Evolutionary conservation across 92 coral and sea anemone genomes (phyloP), one percentile per base, ranked within the genome.

Genomic region (Anthopleura xanthogrammica): DNA sequence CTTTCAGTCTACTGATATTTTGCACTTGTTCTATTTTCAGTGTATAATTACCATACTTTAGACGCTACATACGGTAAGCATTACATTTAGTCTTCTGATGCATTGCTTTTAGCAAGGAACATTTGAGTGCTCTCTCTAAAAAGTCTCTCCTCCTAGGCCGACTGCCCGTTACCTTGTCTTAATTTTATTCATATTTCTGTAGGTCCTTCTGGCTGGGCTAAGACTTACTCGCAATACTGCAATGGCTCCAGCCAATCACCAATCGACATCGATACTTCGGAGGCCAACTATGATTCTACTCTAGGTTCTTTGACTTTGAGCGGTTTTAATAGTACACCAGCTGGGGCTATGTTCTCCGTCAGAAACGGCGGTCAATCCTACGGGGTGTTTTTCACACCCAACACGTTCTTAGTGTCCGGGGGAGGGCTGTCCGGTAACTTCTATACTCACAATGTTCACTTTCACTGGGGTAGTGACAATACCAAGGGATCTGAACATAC

Each of bases 381-480:
- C 43, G 16, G 16, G 5, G 48, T 80, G 5, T 57, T 22, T 7
- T 46, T 62, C 9, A 75, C 41, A 60, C 60, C 80, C 9, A 40
- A 64, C 24, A 48, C 88, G 41, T 85, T 80, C 50, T 64, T 57
- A 36, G 85, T 92, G 41, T 83, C 87, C 19, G 89, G 83, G 3
- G 95, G 93, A 56, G 88, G 88, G 2, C 78, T 92, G 50, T 4
- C 70, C 10, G 91, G 87, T 20, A 79, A 72, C 4, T 90, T 58
- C 52, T 66, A 42, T 19, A 56, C 87, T 14, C 85, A 60, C 24
- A 77, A 75, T 29, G 71, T 89, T 75, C 95, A 92, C 80, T 77
- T 92, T 40, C 95, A 92, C 83, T 92, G 91, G 93, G 97, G 97
- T 66, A 80, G 91, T 41, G 90, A 85, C 1, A 54, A 86, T n/a